Evolutionary conservation across 2,888 invertebrate genomes (phyloP).

Genomic region (Ectemnius lituratus): DNA sequence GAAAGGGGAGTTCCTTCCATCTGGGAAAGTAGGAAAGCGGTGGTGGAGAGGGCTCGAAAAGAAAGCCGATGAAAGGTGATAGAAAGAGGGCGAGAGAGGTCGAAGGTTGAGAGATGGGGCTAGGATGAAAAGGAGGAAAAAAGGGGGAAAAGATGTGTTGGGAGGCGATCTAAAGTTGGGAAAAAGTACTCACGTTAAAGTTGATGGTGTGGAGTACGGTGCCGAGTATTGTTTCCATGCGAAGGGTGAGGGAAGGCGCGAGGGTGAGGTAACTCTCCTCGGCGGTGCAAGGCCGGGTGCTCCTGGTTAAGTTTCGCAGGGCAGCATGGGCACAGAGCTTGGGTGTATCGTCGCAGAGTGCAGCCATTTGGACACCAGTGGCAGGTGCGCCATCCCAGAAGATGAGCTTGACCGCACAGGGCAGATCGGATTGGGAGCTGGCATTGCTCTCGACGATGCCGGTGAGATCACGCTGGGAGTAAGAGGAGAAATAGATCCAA

Average conservation of each 20-base stretch:
- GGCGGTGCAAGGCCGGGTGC: constrained; percentile 88
- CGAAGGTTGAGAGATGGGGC: too few species aligned
- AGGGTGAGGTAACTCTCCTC: constrained; percentile 89
- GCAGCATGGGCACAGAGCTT: constrained; percentile 90
- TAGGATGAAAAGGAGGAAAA: too few species aligned
- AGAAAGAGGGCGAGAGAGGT: too few species aligned
- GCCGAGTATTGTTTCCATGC: constrained; percentile 77
- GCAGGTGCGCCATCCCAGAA: constrained; percentile 73
- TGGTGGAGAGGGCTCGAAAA: not conserved
- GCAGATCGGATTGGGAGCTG: constrained; percentile 48
- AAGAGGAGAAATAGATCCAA: constrained; percentile 93
- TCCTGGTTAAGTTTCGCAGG: constrained; percentile 85
- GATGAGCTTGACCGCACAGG: constrained; percentile 69
- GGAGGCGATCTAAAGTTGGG: too few species aligned
- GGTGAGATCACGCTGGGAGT: constrained; percentile 86
- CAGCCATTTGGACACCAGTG: constrained; percentile 69
- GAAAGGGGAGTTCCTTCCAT: not conserved
- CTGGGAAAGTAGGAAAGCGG: not conserved
- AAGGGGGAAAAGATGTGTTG: too few species aligned
- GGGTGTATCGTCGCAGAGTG: constrained; percentile 82
- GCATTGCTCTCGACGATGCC: constrained; percentile 77
- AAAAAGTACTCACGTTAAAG: constrained; percentile 67
- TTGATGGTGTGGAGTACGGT: constrained; percentile 87
- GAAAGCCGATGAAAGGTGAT: constrained; percentile 4
- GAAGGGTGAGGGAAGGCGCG: constrained; percentile 72